phyloP scores from a whole-genome alignment of 2,113 vertebrate species.

The Clarias macrocephalus region DNA sequence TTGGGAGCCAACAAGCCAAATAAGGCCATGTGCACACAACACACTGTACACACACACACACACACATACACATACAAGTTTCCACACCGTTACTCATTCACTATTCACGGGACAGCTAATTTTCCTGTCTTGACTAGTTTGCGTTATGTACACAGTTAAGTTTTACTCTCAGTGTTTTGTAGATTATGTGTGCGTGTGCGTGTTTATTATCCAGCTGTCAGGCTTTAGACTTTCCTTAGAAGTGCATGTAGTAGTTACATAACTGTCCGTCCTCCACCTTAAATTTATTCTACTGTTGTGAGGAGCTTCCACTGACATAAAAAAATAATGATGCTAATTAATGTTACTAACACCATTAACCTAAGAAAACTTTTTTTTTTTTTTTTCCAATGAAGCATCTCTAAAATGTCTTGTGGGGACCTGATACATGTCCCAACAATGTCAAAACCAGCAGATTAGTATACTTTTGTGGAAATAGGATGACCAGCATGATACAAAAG shows the following conservation, averaged over 20 bases:
- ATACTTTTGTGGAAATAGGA: background rate
- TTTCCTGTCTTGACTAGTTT: conserved; percentile 3
- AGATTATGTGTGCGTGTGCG: background rate
- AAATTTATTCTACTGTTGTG: background rate
- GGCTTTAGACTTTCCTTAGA: background rate
- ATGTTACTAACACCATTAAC: background rate
- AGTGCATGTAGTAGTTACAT: background rate
- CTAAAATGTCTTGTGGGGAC: background rate
- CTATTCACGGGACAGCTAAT: background rate
- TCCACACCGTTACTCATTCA: background rate
- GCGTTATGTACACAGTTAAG: background rate
- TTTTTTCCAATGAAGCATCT: background rate
- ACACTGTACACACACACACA: background rate
- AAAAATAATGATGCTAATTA: background rate
- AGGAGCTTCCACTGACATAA: background rate
- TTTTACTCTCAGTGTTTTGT: background rate
- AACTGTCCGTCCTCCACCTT: background rate
- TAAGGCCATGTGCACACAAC: background rate
- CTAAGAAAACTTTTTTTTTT: background rate
- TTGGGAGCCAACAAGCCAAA: conserved; percentile 11
- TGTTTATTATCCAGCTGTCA: conserved; percentile 14
- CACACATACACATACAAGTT: background rate
- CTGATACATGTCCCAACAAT: background rate
- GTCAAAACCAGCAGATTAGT: background rate
- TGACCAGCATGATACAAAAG: background rate